Evolutionary conservation across 2,888 invertebrate species (phyloP).

Genomic region (Synanthedon andrenaeformis): DNA sequence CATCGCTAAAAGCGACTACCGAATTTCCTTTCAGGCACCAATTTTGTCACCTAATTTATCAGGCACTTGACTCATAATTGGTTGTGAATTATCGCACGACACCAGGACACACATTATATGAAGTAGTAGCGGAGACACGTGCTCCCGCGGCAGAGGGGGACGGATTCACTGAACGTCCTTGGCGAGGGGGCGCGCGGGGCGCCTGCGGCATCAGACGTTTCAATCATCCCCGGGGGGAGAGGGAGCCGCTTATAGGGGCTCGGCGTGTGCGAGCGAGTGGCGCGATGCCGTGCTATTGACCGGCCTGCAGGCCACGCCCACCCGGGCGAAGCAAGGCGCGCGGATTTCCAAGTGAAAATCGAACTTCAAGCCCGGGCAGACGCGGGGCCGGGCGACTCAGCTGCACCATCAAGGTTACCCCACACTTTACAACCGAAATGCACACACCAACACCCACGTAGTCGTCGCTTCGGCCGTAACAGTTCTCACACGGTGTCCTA

Average conservation of each 20-base stretch:
- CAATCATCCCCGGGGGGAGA: conserved; percentile 65
- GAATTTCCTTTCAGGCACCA: conserved; percentile 57
- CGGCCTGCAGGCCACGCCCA: conserved; percentile 67
- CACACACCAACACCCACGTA: conserved; percentile 18
- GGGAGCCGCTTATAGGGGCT: conserved; percentile 28
- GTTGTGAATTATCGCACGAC: conserved; percentile 66
- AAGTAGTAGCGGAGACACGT: conserved; percentile 68
- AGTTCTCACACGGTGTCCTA: not conserved
- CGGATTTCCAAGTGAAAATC: conserved; percentile 68
- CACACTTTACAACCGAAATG: conserved; percentile 28
- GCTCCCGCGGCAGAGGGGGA: conserved; percentile 70
- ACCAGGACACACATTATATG: conserved; percentile 66
- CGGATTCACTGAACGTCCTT: conserved; percentile 72
- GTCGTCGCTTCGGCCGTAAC: not conserved
- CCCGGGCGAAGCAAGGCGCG: conserved; percentile 64
- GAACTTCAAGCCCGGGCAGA: conserved; percentile 66
- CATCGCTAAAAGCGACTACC: conserved; percentile 51
- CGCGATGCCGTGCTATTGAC: conserved; percentile 64
- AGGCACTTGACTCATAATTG: conserved; percentile 68
- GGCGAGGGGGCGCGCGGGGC: conserved; percentile 66
- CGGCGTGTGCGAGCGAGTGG: conserved; percentile 38
- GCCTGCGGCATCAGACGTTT: conserved; percentile 71
- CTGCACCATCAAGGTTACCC: conserved; percentile 61
- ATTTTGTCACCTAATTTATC: conserved; percentile 58
- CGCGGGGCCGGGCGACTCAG: conserved; percentile 43